Evolutionary conservation across 2,888 invertebrate species (phyloP), one percentile per base, ranked within the genome.

Genomic region (Amphimallon solstitiale): DNA sequence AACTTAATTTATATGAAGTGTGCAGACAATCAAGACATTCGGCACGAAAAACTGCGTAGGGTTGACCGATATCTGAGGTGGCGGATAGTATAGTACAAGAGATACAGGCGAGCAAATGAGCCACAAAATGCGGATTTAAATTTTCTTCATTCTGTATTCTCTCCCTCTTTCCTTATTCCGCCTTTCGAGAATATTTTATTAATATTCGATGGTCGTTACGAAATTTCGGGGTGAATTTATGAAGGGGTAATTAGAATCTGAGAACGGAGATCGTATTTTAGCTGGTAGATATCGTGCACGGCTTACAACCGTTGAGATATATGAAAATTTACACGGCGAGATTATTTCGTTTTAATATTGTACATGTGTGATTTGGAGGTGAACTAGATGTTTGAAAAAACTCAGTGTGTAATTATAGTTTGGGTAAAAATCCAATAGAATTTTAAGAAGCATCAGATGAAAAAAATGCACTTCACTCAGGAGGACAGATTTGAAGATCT

Each of bases 1-100:
- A 59, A 59, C 56, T 40, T 59, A 59, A 59, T 59, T 59, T 14
- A 17, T 6, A 19, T 17, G 10, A 45, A 6, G 19, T 17, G 19
- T 45, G 10, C 10, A 19, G n/a, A n/a, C n/a, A n/a, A n/a, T n/a
- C n/a, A n/a, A 17, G 45, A 45, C 45, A 45, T 45, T 45, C 15
- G n/a, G n/a, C n/a, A n/a, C n/a, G n/a, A n/a, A n/a, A 45, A 45
- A 45, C 6, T 45, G 15, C 17, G 45, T 7, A 19, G 10, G 17
- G 9, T 17, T 19, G 19, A 17, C 45, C 2, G 45, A 9, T 10
- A 17, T 19, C 14, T 7, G 10, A 2, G 45, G 19, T 19, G 45
- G 1, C 1, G 7, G 19, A 7, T 2, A 19, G 45, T 2, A 6
- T 7, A 10, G 23, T 12, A 29, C 5, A 29, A 29, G 48, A 17